Evolutionary conservation across 2,113 vertebrate genomes (phyloP), one percentile per base, ranked within the genome.

Genomic region (Cygnus buccinator): DNA sequence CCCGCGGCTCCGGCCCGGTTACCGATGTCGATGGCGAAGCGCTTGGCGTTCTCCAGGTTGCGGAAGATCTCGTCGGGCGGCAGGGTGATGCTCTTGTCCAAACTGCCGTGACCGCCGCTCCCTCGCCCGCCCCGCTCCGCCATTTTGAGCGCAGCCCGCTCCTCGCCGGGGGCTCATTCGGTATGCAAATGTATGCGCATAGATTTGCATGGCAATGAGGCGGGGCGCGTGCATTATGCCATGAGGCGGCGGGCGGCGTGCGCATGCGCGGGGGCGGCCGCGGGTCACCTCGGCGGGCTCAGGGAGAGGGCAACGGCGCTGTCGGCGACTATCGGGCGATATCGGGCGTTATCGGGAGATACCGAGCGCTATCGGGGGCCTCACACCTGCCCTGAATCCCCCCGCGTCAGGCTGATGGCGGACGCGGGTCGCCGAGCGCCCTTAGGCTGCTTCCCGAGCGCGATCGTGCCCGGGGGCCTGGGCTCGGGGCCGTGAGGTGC

Each of bases 11-110:
- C 37, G 44, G 48, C 41, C 52, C 61, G 65, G 46, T 72, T 98
- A 99, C 99, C 99, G 98, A 99, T 99, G 95, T 99, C 99, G 93
- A 99, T 99, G 81, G 99, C 99, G 97, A 99, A 99, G 85, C 99
- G 98, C 97, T 99, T 99, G 77, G 99, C 99, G 96, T 99, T 99
- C 93, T 99, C 99, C 97, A 99, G 95, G 90, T 99, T 99, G 61
- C 99, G 99, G 93, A 99, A 99, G 95, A 99, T 99, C 81, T 99
- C 99, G 92, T 99, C 99, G 0, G 99, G 98, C 25, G 99, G 99
- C 21, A 99, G 98, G 48, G 98, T 99, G 92, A 99, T 99, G 98
- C 99, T 99, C 97, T 99, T 99, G 96, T 99, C 99, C 98, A 99
- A 98, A 94, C 98, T 98, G 97, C 98, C 98, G 90, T 95, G 96